Base-by-base conservation (phyloP, 1,140 invertebrate species). In the Macrostomum lignano region DNA sequence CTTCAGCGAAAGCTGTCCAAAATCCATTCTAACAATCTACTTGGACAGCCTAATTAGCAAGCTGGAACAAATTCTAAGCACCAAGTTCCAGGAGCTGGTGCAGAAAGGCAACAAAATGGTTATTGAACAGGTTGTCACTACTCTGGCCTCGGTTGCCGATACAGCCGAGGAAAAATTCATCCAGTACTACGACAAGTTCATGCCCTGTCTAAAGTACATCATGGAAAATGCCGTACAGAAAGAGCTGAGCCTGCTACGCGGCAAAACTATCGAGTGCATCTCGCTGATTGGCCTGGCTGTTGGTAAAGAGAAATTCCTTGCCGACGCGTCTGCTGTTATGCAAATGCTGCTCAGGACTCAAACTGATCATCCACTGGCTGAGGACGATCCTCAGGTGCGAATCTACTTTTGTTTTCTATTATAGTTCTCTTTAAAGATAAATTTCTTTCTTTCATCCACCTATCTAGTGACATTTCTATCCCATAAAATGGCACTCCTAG, bases 1-100 rank as follows among this genome's bases (percentile, higher is more conserved):
- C 60, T 98, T 98, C 56, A 84, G 81, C 48, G 88, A 96, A 63
- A 84, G 93, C 51, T 94, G 86, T 59, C 81, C 86, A 0, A 91
- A 93, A 52, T 33, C 31, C 14, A 84, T 94, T 39, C 61, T 98
- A 17, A 72, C 70, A 15, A 70, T 69, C 36, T 94, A 96, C 55
- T 61, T 96, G 23, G 70, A 82, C 48, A 67, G 66, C 7, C 73
- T 98, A 37, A 86, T 93, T 68, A 60, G 57, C 9, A 86, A 86
- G 58, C 60, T 98, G 24, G 78, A 93, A 61, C 63, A 65, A 3
- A 79, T 94, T 40, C 61, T 98, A 3, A 76, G 68, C 26, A 67
- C 71, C 28, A 94, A 94, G 58, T 79, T 94, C 45, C 77, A 79
- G 49, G 81, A 84, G 66, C 62, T 93, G 32, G 68, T 86, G 30